Base-by-base conservation (phyloP, 2,113 vertebrate genomes). In the Chloropsis cyanopogon region DNA sequence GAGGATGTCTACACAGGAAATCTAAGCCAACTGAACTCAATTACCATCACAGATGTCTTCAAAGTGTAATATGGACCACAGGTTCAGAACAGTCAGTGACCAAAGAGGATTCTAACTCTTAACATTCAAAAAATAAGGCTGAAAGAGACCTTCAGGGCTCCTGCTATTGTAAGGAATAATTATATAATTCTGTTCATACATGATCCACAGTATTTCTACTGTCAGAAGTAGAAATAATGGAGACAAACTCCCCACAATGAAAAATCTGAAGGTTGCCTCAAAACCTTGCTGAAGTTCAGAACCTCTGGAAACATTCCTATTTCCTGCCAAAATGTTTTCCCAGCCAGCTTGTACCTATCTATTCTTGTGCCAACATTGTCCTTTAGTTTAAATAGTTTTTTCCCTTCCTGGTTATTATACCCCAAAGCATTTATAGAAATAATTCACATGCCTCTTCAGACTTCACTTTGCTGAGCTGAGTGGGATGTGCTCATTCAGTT, bases 361-460 rank as follows among this genome's bases (percentile, higher is more conserved):
- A n/a, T 50, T 82, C 70, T 80, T 75, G 46, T 73, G 88, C 88
- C 88, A 95, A 77, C 79, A 90, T 87, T 95, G 91, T 88, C 80
- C 86, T 91, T 66, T 31, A 81, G 39, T 66, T 95, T 83, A 84
- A 94, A 77, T 39, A 90, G 78, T 64, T 94, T 46, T 82, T 33
- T 86, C 75, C 80, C 64, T 88, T 94, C 68, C 91, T 21, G 50
- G 82, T 83, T 86, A 92, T 90, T 94, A 93, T 82, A 88, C 46
- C 41, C 33, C 26, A 3, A 56, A 70, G 68, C 77, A 92, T 93
- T 94, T 95, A 93, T 28, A 95, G 76, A 77, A 88, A 57, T 65
- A 92, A 86, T 66, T 50, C 14, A 6, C 35, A 46, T 46, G 78
- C 25, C 46, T 87, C 61, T 68, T 61, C 79, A 93, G 82, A 76